phyloP scores from a whole-genome alignment of 1,140 invertebrate species.

The Cepaea nemoralis region DNA sequence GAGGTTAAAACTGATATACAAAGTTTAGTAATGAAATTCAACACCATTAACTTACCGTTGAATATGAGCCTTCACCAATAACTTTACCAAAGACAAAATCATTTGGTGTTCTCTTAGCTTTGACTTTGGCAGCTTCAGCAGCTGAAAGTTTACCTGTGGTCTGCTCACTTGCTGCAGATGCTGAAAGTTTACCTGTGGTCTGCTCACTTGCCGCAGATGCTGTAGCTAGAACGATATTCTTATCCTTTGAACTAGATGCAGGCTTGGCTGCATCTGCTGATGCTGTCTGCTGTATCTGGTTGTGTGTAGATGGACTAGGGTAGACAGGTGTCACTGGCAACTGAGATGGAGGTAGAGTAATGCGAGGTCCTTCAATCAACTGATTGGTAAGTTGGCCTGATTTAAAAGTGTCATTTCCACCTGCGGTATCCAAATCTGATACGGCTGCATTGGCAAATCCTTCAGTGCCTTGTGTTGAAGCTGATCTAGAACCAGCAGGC shows the following conservation, averaged over 20 bases:
- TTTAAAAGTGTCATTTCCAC: neutral
- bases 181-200: neutral
- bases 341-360: constrained; percentile 29
- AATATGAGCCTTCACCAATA: constrained; percentile 96
- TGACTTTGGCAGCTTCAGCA: neutral
- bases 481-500: neutral
- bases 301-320: neutral
- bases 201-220: neutral
- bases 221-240: neutral
- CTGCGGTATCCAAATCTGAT: neutral
- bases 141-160: neutral
- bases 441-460: neutral
- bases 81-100: constrained; percentile 96
- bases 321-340: neutral
- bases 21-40: too few species aligned
- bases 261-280: neutral
- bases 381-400: constrained; percentile 21
- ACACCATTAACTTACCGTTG: constrained; percentile 84
- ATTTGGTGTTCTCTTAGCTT: constrained; percentile 66
- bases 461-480: neutral
- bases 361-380: constrained; percentile 31
- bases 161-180: neutral
- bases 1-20: too few species aligned
- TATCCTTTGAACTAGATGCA: neutral
- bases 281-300: neutral